phyloP scores from a whole-genome alignment of 2,113 vertebrate species.

The Opisthocomus hoazin region DNA sequence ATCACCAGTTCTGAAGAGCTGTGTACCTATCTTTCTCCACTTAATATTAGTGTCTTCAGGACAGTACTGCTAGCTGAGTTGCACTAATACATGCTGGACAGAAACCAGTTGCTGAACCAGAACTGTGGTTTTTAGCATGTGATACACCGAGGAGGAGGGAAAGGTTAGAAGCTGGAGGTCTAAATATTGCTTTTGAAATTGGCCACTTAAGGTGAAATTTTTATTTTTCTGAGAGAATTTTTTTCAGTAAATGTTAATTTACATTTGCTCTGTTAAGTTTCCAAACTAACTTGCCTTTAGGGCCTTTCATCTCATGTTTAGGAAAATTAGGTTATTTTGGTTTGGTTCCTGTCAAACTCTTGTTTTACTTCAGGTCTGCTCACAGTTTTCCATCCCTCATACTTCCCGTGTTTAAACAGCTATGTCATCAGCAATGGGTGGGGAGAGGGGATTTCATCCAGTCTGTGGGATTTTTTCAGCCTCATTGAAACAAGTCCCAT shows the following conservation, averaged over 20 bases:
- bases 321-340: background rate
- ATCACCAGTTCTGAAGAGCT: background rate
- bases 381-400: background rate
- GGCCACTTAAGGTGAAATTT: background rate
- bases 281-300: background rate
- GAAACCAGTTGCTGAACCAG: background rate
- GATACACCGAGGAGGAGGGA: accelerated
- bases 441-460: background rate
- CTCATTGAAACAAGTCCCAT: background rate
- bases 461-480: background rate
- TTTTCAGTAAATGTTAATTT: background rate
- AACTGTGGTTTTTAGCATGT: background rate
- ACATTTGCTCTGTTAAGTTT: background rate
- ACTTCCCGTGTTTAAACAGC: background rate
- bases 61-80: background rate
- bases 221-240: background rate
- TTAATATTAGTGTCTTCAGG: background rate
- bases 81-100: background rate
- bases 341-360: background rate
- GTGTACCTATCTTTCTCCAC: background rate
- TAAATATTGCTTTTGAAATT: background rate
- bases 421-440: background rate
- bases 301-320: background rate
- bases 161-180: background rate
- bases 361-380: background rate